A percentile compares a stretch with the other conserved stretches of the same genome.
Evolutionary conservation across 2,797 vertebrate genomes (phyloP).

Genomic region (Oreortyx pictus): DNA sequence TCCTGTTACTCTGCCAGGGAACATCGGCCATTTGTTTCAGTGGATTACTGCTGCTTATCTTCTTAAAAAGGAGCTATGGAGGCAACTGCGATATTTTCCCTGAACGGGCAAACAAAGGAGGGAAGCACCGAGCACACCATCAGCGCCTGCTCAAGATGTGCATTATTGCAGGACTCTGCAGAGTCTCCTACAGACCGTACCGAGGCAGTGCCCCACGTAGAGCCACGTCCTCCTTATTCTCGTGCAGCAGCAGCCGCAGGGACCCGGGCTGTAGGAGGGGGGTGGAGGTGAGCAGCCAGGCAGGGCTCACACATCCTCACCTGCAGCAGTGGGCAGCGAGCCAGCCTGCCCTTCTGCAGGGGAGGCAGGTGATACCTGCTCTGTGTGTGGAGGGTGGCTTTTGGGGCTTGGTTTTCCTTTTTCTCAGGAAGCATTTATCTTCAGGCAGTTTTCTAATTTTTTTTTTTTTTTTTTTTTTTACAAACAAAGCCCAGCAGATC

Average conservation of each 20-base stretch:
- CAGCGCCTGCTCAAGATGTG: not conserved
- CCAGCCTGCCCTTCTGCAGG: not conserved
- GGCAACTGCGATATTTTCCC: not conserved
- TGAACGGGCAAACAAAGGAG: conserved; percentile 25
- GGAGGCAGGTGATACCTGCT: not conserved
- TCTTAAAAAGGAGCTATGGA: not conserved
- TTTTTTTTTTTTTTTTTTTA: not conserved
- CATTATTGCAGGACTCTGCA: not conserved
- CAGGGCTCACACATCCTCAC: not conserved
- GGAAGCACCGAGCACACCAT: conserved; percentile 4
- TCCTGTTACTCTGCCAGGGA: not conserved
- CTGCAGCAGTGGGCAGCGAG: not conserved
- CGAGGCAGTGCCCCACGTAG: not conserved
- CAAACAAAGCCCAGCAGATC: not conserved
- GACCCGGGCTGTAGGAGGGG: not conserved
- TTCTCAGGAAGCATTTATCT: not conserved
- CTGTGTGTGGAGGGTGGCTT: not conserved
- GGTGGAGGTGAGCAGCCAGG: not conserved
- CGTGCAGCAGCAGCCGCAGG: not conserved
- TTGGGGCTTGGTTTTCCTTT: not conserved
- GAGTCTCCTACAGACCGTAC: conserved; percentile 6
- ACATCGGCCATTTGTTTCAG: not conserved
- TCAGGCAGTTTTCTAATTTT: not conserved
- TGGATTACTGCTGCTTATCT: not conserved
- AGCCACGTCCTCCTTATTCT: not conserved